Base-by-base conservation (phyloP, 2,113 vertebrate genomes). In the Takifugu bimaculatus region DNA sequence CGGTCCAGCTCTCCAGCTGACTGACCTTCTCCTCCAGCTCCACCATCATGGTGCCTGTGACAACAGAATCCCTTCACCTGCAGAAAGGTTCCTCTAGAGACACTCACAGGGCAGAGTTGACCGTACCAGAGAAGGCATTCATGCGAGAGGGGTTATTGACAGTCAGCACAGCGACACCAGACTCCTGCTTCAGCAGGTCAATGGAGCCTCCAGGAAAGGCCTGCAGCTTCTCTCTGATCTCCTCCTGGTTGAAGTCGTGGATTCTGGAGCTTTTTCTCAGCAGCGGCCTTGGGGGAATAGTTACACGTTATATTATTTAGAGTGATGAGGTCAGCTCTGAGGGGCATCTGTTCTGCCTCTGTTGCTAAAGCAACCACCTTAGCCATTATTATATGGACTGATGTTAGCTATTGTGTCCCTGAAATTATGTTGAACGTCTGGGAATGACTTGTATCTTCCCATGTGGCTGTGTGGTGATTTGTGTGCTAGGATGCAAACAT, bases 101-200 rank as follows among this genome's bases (percentile, higher is more conserved):
- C 10, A 52, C 10, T 4, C n/a, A 32, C 14, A 15, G 12, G 26
- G 4, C 28, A 32, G 20, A 13, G 20, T 7, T 27, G 39, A 39
- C 1, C 14, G n/a, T 91, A 99, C 97, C 96, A 76, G 96, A 93
- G 78, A 98, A 91, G 6, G 97, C 97, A 60, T 99, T 99, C 94
- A 91, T 94, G 70, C 92, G 90, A 51, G 83, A 84, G 0, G 94
- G 93, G 77, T 98, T 94, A 85, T 94, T 96, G 75, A 99, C 57
- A 7, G 93, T 95, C 63, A 99, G 89, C 53, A 96, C 86, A 4
- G 91, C 95, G 49, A 96, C 88, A 57, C 95, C 95, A 61, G 70
- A 88, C 50, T 93, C 88, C 44, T 90, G 85, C 80, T 93, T 95
- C 75, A 85, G 81, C 57, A 99, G 93, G 67, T 92, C 87, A 32